Conservation (phyloP, 2,113 vertebrate species). For the Microtus oregoni region DNA sequence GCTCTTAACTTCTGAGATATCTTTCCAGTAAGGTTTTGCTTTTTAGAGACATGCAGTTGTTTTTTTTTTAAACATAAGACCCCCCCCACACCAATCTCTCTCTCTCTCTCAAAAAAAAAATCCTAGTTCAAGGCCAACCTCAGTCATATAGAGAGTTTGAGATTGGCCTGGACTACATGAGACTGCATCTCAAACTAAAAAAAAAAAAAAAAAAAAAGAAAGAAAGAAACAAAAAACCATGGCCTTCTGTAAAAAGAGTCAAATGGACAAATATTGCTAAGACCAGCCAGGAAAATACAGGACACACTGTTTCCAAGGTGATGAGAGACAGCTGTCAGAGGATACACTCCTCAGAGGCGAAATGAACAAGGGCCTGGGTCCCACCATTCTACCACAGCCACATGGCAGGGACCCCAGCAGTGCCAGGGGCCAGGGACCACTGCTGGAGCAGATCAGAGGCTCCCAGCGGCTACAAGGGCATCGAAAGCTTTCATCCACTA, state of each 20-base stretch:
- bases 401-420: background rate
- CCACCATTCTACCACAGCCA: accelerated
- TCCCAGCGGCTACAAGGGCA: background rate
- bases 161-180: background rate
- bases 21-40: background rate
- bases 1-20: background rate
- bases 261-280: too few relatives aligned
- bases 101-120: background rate
- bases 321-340: background rate
- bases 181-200: background rate
- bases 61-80: background rate
- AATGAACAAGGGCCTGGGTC: background rate
- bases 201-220: too few relatives aligned
- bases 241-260: background rate
- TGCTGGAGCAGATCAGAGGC: background rate
- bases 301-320: background rate
- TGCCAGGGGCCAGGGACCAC: accelerated
- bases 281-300: background rate
- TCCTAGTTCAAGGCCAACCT: background rate
- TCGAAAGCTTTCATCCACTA: background rate
- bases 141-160: background rate
- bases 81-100: background rate
- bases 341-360: background rate
- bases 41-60: background rate
- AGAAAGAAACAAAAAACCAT: background rate